phyloP scores from a whole-genome alignment of 1,140 invertebrate genomes.

The Piezodorus guildinii region DNA sequence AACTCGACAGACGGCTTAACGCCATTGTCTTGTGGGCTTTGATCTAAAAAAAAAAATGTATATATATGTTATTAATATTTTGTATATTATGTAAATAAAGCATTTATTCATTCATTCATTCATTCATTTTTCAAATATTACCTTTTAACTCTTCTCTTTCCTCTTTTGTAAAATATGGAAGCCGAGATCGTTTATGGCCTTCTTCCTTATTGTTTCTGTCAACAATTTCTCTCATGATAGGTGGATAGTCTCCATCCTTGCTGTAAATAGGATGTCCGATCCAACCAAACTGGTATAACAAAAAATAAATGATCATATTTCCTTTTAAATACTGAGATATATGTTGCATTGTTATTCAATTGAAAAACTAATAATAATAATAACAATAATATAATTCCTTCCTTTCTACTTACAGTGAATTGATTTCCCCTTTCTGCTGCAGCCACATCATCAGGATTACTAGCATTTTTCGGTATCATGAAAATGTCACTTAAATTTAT shows the following conservation, averaged over 20 bases:
- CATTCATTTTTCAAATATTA: too few species aligned
- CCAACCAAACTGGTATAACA: conserved; percentile 36
- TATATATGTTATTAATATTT: too few species aligned
- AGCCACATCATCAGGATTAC: not conserved
- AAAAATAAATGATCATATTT: too few species aligned
- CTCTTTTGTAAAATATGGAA: conserved; percentile 46
- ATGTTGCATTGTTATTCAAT: too few species aligned
- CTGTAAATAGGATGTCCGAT: conserved; percentile 49
- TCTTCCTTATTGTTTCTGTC: conserved; percentile 41
- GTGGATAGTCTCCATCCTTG: conserved; percentile 48
- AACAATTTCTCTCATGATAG: conserved; percentile 43
- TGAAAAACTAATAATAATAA: too few species aligned
- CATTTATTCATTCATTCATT: too few species aligned
- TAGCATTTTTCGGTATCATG: not conserved
- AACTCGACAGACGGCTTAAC: too few species aligned
- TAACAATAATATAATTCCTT: too few species aligned
- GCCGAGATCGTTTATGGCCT: conserved; percentile 41
- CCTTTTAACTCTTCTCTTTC: conserved; percentile 45
- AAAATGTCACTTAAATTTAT: not conserved
- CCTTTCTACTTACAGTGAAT: not conserved
- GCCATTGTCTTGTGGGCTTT: too few species aligned
- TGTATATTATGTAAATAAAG: too few species aligned
- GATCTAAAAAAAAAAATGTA: too few species aligned
- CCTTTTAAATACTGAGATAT: too few species aligned
- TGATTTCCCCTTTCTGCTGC: conserved; percentile 7